phyloP scores from a whole-genome alignment of 2,113 vertebrate species.

The Myrmecobius fasciatus region DNA sequence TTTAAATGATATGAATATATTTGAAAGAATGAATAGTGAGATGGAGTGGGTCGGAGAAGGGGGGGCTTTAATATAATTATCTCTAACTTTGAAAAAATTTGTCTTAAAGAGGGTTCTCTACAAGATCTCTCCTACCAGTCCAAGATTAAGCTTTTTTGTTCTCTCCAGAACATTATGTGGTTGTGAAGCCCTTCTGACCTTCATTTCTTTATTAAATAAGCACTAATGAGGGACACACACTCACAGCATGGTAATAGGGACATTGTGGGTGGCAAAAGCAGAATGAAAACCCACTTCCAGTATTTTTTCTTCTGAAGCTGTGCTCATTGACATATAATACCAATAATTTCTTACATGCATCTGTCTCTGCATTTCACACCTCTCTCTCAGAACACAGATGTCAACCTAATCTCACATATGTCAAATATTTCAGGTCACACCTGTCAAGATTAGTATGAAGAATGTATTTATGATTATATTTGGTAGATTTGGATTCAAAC shows the following conservation, averaged over 20 bases:
- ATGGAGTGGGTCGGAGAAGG: background rate
- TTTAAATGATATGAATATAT: background rate
- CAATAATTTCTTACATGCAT: constrained; percentile 14
- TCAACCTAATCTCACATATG: constrained; percentile 66
- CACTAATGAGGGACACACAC: background rate
- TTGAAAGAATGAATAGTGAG: background rate
- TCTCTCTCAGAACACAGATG: constrained; percentile 63
- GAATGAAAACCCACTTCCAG: background rate
- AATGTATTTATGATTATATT: constrained; percentile 64
- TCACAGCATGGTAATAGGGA: background rate
- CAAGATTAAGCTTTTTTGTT: background rate
- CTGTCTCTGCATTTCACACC: constrained; percentile 52
- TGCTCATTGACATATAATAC: background rate
- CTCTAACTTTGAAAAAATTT: background rate
- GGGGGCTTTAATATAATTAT: background rate
- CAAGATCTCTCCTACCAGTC: background rate
- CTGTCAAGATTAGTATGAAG: constrained; percentile 68
- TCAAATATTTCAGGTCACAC: constrained; percentile 72
- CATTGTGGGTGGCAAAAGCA: background rate
- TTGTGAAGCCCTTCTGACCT: background rate
- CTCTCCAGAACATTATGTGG: background rate
- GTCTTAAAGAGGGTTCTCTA: background rate
- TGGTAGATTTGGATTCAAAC: constrained; percentile 47
- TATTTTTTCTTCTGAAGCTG: background rate
- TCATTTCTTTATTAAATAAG: constrained; percentile 3